phyloP scores from a whole-genome alignment of 2,797 vertebrate species.

The Poecilia velifera region DNA sequence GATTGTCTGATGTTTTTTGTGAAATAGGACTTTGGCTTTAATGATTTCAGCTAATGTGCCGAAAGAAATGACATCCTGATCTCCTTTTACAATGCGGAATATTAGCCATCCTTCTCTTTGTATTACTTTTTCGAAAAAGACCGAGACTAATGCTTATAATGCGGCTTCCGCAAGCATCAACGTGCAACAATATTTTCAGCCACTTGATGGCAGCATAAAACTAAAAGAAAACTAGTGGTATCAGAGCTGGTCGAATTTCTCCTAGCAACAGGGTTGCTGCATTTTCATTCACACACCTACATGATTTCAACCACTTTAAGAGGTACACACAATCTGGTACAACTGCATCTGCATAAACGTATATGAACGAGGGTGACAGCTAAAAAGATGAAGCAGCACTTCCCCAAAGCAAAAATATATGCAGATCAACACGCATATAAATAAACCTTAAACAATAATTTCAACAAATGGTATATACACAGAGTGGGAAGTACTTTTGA shows the following conservation, averaged over 20 bases:
- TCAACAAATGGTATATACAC: neutral
- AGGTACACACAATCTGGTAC: slow-evolving; percentile 66
- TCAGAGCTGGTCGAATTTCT: slow-evolving; percentile 50
- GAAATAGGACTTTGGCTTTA: neutral
- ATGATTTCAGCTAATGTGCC: neutral
- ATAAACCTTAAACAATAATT: neutral
- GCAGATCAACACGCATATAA: neutral
- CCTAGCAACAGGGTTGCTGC: slow-evolving; percentile 73
- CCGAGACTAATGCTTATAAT: neutral
- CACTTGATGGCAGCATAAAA: slow-evolving; percentile 59
- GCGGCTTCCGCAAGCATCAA: neutral
- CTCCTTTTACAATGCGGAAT: neutral
- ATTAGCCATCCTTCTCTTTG: neutral
- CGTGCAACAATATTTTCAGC: slow-evolving; percentile 1
- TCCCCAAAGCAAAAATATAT: neutral
- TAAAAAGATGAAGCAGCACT: neutral
- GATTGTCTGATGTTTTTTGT: neutral
- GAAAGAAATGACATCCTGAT: neutral
- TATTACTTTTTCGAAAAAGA: neutral
- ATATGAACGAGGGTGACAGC: neutral
- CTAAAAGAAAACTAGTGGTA: slow-evolving; percentile 16
- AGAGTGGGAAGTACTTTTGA: slow-evolving; percentile 2
- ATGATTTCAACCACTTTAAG: slow-evolving; percentile 59
- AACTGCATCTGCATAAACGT: slow-evolving; percentile 23
- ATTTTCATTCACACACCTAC: slow-evolving; percentile 76